These are phyloP conservation scores for Buphagus erythrorhynchus DNA, from an alignment of 2,797 vertebrate genomes.

Conservation along the genomic window DNA sequence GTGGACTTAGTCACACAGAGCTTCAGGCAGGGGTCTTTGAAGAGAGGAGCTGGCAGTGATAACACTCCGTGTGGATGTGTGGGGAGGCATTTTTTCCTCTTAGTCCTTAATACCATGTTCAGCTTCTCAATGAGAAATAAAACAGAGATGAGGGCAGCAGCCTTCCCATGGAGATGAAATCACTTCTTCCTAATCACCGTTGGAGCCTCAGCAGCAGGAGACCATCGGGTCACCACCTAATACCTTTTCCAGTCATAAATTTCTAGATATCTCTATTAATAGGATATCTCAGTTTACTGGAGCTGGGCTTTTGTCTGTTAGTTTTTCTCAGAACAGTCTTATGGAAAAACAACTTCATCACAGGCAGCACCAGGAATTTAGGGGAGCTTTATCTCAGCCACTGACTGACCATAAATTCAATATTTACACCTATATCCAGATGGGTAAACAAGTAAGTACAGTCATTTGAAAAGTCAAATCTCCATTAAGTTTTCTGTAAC, in stretches of 20 bases:
- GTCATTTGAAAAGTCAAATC: conserved; percentile 26
- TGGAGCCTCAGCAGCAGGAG: conserved; percentile 52
- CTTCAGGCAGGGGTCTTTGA: conserved; percentile 44
- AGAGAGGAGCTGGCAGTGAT: conserved; percentile 7
- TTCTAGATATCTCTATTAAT: conserved; percentile 54
- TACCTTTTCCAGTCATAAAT: conserved; percentile 61
- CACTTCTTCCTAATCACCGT: conserved; percentile 54
- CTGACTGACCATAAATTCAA: conserved; percentile 31
- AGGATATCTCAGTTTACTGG: conserved; percentile 71
- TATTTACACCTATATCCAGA: conserved; percentile 41
- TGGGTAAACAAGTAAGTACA: conserved; percentile 45
- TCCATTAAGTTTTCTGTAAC: conserved; percentile 7
- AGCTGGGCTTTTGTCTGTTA: not conserved
- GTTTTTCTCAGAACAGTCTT: conserved; percentile 54
- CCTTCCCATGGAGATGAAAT: conserved; percentile 29
- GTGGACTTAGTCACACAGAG: conserved; percentile 42
- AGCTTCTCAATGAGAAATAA: not conserved
- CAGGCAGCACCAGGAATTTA: conserved; percentile 49
- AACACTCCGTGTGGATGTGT: not conserved
- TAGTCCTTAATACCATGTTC: not conserved
- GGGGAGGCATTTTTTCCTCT: conserved; percentile 3
- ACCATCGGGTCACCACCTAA: conserved; percentile 43
- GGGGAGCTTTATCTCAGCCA: conserved; percentile 30
- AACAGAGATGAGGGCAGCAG: not conserved
- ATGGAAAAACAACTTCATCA: conserved; percentile 37